A percentile compares a stretch with the other conserved stretches of the same genome.
phyloP scores from a whole-genome alignment of 1,140 invertebrate species.

The Plectus sambesii region DNA sequence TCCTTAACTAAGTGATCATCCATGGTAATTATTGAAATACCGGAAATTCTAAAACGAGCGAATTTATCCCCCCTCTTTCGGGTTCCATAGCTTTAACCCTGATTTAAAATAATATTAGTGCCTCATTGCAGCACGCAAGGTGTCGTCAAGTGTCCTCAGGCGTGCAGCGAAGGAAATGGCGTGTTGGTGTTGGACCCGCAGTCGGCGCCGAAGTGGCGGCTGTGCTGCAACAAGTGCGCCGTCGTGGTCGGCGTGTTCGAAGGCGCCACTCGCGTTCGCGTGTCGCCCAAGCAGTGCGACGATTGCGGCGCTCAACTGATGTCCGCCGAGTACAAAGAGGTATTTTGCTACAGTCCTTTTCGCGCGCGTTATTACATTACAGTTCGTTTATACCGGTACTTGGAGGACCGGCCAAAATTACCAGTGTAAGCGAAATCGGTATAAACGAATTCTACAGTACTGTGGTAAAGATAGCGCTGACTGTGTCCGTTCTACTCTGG shows the following conservation, averaged over 20 bases:
- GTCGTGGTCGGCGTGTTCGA: constrained; percentile 88
- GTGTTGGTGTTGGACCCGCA: constrained; percentile 83
- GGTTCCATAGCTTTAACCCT: too few species aligned
- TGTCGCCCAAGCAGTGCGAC: constrained; percentile 62
- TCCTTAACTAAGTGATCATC: constrained; percentile 2
- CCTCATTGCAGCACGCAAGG: constrained; percentile 35
- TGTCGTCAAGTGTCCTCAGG: constrained; percentile 30
- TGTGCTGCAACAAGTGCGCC: constrained; percentile 90
- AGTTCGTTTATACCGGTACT: too few species aligned
- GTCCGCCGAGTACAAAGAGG: constrained; percentile 68
- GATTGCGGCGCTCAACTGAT: constrained; percentile 75
- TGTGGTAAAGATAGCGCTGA: background rate
- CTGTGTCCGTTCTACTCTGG: too few species aligned
- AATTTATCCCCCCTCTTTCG: too few species aligned
- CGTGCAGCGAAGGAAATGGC: constrained; percentile 63
- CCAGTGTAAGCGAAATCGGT: too few species aligned
- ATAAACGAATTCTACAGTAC: too few species aligned
- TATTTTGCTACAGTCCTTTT: background rate
- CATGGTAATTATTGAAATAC: constrained; percentile 4
- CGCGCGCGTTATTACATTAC: constrained; percentile 7
- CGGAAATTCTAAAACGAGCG: too few species aligned
- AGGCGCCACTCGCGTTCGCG: constrained; percentile 73
- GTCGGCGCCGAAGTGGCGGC: constrained; percentile 87
- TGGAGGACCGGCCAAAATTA: too few species aligned
- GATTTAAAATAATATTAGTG: constrained; percentile 1